phyloP scores from a whole-genome alignment of 37 sponge, comb jelly and placozoan genomes.

The Petrosia ficiformis region DNA sequence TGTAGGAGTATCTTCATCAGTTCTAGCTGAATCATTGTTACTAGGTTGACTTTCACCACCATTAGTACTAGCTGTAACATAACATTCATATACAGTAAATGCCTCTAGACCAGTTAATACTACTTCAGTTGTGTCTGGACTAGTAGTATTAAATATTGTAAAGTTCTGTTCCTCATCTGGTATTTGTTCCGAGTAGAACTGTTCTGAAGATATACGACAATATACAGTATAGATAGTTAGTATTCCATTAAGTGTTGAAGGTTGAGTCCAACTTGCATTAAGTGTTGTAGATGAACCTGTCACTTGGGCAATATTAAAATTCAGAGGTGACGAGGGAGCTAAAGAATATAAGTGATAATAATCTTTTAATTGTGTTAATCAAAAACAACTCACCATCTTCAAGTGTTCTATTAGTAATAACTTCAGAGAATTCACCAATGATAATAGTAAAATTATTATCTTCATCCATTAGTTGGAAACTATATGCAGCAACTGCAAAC shows the following conservation, averaged over 20 bases:
- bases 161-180: background rate
- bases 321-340: slow-evolving; percentile 19
- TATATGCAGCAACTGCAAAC: no score
- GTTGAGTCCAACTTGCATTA: slow-evolving; percentile 16
- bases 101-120: slow-evolving; percentile 10
- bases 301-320: background rate
- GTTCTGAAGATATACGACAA: slow-evolving; percentile 3
- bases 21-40: background rate
- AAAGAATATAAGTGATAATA: background rate
- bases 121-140: background rate
- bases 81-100: slow-evolving; percentile 21
- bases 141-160: background rate
- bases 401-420: no score
- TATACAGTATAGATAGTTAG: slow-evolving; percentile 21
- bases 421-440: no score
- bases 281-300: background rate
- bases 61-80: slow-evolving; percentile 20
- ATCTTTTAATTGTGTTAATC: no score
- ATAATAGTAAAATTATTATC: no score
- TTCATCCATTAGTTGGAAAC: no score
- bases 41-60: background rate
- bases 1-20: background rate
- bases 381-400: no score
- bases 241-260: slow-evolving; percentile 34
- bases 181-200: slow-evolving; percentile 3